phyloP scores from a whole-genome alignment of 2,113 vertebrate genomes.

The Amphilophus citrinellus region DNA sequence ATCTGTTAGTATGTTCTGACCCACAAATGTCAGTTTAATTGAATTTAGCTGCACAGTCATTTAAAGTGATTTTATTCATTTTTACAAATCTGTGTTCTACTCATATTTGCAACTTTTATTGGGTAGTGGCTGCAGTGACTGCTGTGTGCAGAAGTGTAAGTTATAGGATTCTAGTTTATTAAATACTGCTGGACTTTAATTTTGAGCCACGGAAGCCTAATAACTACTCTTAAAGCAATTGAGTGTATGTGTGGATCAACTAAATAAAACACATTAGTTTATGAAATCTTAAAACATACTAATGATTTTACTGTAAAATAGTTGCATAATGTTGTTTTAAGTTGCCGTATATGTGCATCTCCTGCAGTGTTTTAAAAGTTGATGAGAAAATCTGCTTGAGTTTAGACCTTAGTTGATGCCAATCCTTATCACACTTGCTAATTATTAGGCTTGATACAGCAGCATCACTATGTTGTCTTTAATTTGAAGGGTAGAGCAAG shows the following conservation, averaged over 20 bases:
- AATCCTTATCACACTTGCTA: background rate
- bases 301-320: background rate
- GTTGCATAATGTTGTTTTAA: background rate
- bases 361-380: background rate
- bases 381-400: background rate
- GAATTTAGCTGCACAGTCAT: background rate
- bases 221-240: background rate
- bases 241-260: background rate
- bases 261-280: background rate
- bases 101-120: background rate
- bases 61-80: background rate
- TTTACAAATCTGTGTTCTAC: background rate
- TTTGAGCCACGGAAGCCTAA: background rate
- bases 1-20: background rate
- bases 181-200: background rate
- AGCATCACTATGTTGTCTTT: background rate
- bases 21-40: background rate
- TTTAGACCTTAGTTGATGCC: constrained; percentile 3
- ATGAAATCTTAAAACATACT: background rate
- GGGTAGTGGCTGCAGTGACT: background rate
- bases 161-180: too few species aligned
- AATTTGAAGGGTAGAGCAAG: background rate
- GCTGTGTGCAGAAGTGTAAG: background rate
- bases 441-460: constrained; percentile 8
- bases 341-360: background rate